Percentiles rank a stretch among this genome's conserved stretches.
Conservation (phyloP, 2,888 invertebrate genomes). For the Alloscopus bannaensis region DNA sequence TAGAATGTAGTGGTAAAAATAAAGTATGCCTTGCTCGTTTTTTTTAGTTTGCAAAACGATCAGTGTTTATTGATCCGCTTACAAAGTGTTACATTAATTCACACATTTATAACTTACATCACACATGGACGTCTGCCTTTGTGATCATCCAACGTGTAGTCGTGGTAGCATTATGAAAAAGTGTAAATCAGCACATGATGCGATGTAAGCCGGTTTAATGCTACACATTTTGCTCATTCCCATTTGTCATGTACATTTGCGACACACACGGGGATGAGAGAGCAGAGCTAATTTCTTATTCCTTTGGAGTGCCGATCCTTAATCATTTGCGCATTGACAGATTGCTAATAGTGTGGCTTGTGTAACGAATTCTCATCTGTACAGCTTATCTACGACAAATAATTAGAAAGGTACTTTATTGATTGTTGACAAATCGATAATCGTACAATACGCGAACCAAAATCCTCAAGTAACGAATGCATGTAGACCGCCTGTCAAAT, state of each 20-base stretch:
- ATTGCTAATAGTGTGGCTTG: constrained; percentile 51
- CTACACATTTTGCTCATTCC: too few species aligned
- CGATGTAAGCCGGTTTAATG: too few species aligned
- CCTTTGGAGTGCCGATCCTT: constrained; percentile 54
- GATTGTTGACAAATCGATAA: constrained; percentile 45
- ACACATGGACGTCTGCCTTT: not conserved
- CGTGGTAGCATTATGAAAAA: not conserved
- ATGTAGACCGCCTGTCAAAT: too few species aligned
- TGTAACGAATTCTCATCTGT: constrained; percentile 33
- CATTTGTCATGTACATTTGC: too few species aligned
- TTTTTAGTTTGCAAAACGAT: too few species aligned
- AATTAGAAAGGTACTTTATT: constrained; percentile 35
- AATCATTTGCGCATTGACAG: constrained; percentile 59
- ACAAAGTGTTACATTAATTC: not conserved
- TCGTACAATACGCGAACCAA: too few species aligned
- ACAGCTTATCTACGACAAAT: constrained; percentile 25
- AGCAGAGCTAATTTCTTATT: constrained; percentile 48
- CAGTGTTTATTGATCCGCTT: too few species aligned
- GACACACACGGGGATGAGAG: not conserved
- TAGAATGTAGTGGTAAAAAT: constrained; percentile 1
- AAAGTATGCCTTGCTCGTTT: too few species aligned
- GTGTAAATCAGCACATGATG: too few species aligned
- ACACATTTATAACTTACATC: constrained; percentile 12
- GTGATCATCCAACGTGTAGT: constrained; percentile 4
- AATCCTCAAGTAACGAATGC: too few species aligned